Base-by-base conservation (phyloP, 2,113 vertebrate species). In the Potamarius usumacintae region DNA sequence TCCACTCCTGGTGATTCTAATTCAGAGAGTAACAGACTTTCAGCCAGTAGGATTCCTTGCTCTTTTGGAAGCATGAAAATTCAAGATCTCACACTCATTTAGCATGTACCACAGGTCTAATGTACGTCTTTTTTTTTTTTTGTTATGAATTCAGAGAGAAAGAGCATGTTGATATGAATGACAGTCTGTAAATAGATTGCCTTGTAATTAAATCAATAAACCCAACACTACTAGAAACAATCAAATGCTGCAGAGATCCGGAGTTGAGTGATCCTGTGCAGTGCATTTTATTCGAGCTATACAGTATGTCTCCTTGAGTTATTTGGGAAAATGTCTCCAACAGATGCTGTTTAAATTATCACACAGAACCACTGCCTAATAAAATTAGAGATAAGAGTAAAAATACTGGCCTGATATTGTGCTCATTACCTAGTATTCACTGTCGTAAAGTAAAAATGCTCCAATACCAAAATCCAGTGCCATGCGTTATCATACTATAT, bases 311-410 rank as follows among this genome's bases (percentile, higher is more conserved):
- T 60, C 10, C 53, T 18, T 57, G n/a, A 80, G 1, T 80, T 34
- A 34, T 58, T 34, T 58, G 27, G 52, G 25, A 27, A 78, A 27
- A 53, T 55, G 0, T 22, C 7, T 74, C 71, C 18, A 48, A 74
- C 15, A 72, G 30, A 18, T 10, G 6, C 30, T 67, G 5, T 67
- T 34, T 71, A 71, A 34, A 71, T 62, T 42, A 77, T 77, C 71
- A 52, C 50, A 82, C 53, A 85, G 30, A 87, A 83, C 50, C 84
- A 79, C 55, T 79, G 90, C 71, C 79, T 94, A 93, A 92, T 91
- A 88, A 94, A 89, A 91, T 89, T 91, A 88, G 7, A 80, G 52
- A 30, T 30, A 22, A 30, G n/a, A 30, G 17, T 17, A 34, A 30
- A 8, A 20, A 20, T 50, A 15, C 30, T 30, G n/a, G 1, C 65